Evolutionary conservation across 2,888 invertebrate species (phyloP), one percentile per base, ranked within the genome.

Genomic region (Chloroclystis v-ata): DNA sequence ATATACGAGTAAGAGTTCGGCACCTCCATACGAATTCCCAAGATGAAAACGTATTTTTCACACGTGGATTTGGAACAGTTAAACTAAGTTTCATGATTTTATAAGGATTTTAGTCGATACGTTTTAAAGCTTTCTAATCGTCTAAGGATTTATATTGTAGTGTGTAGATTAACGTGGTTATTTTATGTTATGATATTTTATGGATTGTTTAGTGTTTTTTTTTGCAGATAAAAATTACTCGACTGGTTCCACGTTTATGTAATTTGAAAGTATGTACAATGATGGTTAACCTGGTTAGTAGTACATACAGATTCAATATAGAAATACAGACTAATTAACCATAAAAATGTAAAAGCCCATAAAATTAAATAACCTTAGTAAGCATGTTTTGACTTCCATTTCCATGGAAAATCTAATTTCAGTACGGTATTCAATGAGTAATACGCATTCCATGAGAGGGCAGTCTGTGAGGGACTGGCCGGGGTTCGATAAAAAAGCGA

Each of bases 1-100:
- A 82, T 83, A 82, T 79, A 82, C 77, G 78, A 81, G 79, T 82
- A 82, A 77, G 79, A 81, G 79, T 82, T 82, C 73, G 80, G 78
- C 75, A 79, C 76, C 75, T 76, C 69, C 67, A 69, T 74, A 72
- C 77, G 80, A 82, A 86, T 83, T 84, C 83, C 82, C 83, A 72
- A 81, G 85, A 80, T 82, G 77, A 82, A 83, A 78, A 74, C 76
- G 75, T 80, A 81, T 85, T 83, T 84, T 82, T 80, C 82, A 79
- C 78, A 72, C 71, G 65, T 63, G 66, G 63, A 69, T 68, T 65
- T 62, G 60, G 63, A 65, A 66, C 56, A 51, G 58, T 64, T 70
- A 67, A 75, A 74, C 69, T 68, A 63, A 73, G 67, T 69, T 69
- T 59, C 61, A 61, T 67, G 59, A 69, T 74, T 68, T 65, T 37